phyloP scores from a whole-genome alignment of 2,113 vertebrate genomes.

The Dryoscopus gambensis region DNA sequence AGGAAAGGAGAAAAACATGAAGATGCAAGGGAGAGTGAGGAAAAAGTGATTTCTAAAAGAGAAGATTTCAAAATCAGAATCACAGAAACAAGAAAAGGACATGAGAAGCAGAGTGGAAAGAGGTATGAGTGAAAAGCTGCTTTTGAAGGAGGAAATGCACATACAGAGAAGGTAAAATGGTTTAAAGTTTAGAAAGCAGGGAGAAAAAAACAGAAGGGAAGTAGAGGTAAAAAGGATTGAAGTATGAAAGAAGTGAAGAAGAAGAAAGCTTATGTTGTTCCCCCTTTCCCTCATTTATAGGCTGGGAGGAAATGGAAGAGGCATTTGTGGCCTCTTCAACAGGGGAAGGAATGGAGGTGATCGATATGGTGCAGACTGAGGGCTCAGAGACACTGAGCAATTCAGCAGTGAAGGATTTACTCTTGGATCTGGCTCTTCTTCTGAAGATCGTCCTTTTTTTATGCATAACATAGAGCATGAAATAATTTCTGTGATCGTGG shows the following conservation, averaged over 20 bases:
- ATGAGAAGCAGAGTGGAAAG: not conserved
- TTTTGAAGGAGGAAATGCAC: not conserved
- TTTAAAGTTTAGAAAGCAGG: not conserved
- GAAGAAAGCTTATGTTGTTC: not conserved
- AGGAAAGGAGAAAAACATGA: not conserved
- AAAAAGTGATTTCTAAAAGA: not conserved
- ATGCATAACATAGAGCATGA: slow-evolving; percentile 25
- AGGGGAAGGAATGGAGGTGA: slow-evolving; percentile 62
- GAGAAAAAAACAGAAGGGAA: not conserved
- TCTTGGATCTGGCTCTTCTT: slow-evolving; percentile 18
- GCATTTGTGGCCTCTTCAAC: slow-evolving; percentile 64
- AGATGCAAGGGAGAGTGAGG: not conserved
- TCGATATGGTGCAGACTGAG: slow-evolving; percentile 61
- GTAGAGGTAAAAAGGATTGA: not conserved
- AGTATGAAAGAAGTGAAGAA: not conserved
- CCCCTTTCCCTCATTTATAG: not conserved
- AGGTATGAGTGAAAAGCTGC: not conserved
- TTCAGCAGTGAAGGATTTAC: not conserved
- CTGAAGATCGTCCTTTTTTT: slow-evolving; percentile 41
- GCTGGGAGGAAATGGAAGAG: slow-evolving; percentile 61
- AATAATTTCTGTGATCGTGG: not conserved
- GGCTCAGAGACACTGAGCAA: not conserved
- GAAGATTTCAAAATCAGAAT: not conserved
- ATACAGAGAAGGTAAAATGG: not conserved
- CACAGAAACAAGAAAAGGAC: not conserved